Conservation (phyloP, 2,113 vertebrate species). For the Cyanocitta stelleri region DNA sequence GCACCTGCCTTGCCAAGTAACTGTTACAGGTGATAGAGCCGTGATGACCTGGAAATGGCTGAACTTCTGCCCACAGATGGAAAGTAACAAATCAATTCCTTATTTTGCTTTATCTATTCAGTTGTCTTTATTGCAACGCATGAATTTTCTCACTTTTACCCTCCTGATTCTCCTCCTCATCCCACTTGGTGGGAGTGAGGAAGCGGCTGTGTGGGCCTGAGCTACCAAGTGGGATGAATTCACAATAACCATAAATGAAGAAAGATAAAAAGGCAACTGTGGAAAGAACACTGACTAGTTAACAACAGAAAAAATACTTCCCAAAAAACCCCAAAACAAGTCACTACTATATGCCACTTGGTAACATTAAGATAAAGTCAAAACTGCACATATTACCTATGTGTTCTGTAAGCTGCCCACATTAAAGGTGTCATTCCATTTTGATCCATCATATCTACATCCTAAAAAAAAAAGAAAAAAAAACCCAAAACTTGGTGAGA, state of each 20-base stretch:
- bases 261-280: background rate
- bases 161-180: background rate
- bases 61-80: background rate
- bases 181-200: fast-evolving
- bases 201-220: background rate
- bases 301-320: background rate
- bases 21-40: fast-evolving
- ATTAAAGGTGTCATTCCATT: constrained; percentile 99
- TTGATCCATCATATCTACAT: constrained; percentile 99
- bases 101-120: background rate
- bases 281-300: background rate
- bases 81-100: background rate
- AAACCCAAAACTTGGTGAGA: background rate
- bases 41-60: background rate
- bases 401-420: constrained; percentile 98
- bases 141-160: background rate
- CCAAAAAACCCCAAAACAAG: background rate
- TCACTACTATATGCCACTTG: background rate
- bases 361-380: background rate
- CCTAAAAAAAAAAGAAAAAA: constrained; percentile 69
- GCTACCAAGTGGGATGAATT: background rate
- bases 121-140: background rate
- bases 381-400: constrained; percentile 79
- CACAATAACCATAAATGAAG: background rate
- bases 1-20: background rate